phyloP scores from a whole-genome alignment of 1,140 invertebrate genomes.

The Trichonephila clavata region DNA sequence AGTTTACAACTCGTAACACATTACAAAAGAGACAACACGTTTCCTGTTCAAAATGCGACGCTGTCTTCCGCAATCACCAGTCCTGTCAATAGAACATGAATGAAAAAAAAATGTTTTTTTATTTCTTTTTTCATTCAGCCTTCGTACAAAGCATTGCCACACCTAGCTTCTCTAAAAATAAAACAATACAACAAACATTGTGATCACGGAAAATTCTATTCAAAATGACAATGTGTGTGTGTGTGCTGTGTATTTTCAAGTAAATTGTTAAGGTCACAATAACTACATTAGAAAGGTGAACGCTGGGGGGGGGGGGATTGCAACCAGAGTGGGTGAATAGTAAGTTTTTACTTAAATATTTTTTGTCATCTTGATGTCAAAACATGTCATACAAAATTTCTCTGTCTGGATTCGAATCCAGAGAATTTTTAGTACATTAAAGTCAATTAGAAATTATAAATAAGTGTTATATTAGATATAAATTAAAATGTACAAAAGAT shows the following conservation, averaged over 20 bases:
- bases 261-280: background rate
- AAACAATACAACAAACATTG: background rate
- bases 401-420: no score
- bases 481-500: no score
- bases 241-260: background rate
- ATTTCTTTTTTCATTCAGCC: background rate
- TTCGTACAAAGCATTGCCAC: background rate
- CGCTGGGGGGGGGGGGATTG: no score
- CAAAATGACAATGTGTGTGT: conserved; percentile 28
- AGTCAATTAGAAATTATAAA: no score
- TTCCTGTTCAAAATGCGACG: conserved; percentile 15
- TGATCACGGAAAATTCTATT: background rate
- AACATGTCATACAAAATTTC: no score
- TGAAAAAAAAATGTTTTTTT: background rate
- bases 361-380: no score
- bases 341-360: no score
- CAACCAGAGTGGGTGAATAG: no score
- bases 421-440: no score
- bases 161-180: background rate
- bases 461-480: no score
- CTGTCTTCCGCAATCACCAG: background rate
- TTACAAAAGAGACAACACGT: conserved; percentile 22
- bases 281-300: background rate
- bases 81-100: conserved; percentile 5
- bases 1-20: background rate